phyloP scores from a whole-genome alignment of 1,140 invertebrate species.

The Frieseomelitta varia region DNA sequence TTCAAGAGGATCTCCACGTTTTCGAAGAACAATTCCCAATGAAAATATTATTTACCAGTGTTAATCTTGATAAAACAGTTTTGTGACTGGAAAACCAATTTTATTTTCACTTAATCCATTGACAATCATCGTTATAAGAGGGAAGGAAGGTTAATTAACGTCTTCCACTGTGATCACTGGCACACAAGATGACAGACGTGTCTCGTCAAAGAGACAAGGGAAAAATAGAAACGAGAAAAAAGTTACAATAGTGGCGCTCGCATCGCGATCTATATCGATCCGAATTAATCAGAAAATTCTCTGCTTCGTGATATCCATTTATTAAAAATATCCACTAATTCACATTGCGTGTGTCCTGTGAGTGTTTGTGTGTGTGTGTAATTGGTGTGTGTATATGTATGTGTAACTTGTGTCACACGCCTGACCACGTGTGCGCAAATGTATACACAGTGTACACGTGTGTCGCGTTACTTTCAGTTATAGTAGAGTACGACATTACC shows the following conservation, averaged over 20 bases:
- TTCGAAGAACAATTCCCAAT: no score
- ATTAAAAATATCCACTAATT: slow-evolving; percentile 82
- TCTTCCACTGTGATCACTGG: neutral
- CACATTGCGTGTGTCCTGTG: slow-evolving; percentile 65
- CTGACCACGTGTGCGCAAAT: no score
- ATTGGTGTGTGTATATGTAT: slow-evolving; percentile 20
- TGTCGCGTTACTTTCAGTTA: slow-evolving; percentile 79
- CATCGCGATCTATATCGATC: neutral
- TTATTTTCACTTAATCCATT: slow-evolving; percentile 23
- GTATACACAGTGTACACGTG: neutral
- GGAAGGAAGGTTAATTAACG: neutral
- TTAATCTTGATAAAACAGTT: neutral
- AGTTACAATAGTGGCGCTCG: neutral
- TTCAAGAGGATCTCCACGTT: no score
- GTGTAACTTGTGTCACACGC: neutral
- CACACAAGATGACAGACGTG: neutral
- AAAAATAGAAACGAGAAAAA: slow-evolving; percentile 9
- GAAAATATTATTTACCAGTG: no score
- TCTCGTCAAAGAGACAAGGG: neutral
- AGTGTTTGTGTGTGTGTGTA: slow-evolving; percentile 36
- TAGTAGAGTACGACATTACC: slow-evolving; percentile 71
- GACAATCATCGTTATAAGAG: slow-evolving; percentile 18
- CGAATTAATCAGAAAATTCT: neutral
- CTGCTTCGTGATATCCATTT: slow-evolving; percentile 75
- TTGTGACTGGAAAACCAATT: slow-evolving; percentile 5